Base-by-base conservation (phyloP, 2,797 vertebrate genomes). In the Danio jaintianensis region DNA sequence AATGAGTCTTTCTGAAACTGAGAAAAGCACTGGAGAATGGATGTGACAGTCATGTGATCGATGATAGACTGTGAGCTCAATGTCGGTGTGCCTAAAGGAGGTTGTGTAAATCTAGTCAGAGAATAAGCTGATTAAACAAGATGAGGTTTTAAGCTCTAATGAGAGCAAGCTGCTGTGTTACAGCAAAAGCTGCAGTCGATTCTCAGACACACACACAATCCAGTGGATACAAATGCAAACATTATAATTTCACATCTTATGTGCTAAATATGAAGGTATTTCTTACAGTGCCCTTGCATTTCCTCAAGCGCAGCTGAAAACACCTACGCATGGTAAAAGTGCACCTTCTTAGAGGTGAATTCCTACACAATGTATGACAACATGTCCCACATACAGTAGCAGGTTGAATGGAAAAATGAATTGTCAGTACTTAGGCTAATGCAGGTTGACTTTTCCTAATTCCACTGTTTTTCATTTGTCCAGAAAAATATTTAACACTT, bases 111-210 rank as follows among this genome's bases (percentile, higher is more conserved):
- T 87, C 89, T 88, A 85, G 83, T 84, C 83, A 82, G 81, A 83
- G 83, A 80, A 83, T 90, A 88, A 92, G 86, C 84, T 80, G 91
- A 89, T 92, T 92, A 86, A 80, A 82, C 73, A 75, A 84, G 86
- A 90, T 88, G 79, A 88, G 81, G 84, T 69, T 86, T 88, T 89
- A 89, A 90, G 82, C 91, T 89, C 82, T 90, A 92, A 91, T 91
- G 87, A 91, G 88, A 87, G 88, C 77, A 83, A 76, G 77, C 72
- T 83, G 72, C 56, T 81, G 82, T 88, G 88, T 90, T 88, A 88
- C 84, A 75, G 84, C 83, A 77, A 73, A 71, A 69, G 83, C 68
- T 67, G 40, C 79, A 82, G 78, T 88, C 88, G 86, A 85, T 86
- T 76, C 15, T 11, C n/a, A n/a, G 43, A 64, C 70, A 2, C 18